A percentile compares a stretch with the other conserved stretches of the same genome.
Evolutionary conservation across 2,888 invertebrate genomes (phyloP).

Genomic region (Sepiola atlantica): DNA sequence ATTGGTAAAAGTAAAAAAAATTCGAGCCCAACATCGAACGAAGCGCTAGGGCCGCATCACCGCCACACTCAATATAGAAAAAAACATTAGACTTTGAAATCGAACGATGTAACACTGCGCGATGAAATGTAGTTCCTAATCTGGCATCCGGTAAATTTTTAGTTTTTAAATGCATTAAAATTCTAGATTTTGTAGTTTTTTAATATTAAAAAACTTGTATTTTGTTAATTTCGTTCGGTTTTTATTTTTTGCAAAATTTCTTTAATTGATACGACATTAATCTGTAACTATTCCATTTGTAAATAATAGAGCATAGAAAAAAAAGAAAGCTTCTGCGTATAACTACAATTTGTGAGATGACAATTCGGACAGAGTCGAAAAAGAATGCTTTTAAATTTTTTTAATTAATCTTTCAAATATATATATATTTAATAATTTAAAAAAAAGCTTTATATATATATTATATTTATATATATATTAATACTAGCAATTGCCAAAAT

Average conservation of each 20-base stretch:
- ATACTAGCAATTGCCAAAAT: no score
- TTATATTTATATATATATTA: no score
- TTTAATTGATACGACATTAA: neutral
- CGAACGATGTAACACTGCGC: neutral
- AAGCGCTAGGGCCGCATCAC: constrained; percentile 18
- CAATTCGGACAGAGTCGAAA: neutral
- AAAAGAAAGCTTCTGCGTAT: neutral
- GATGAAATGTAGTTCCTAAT: neutral
- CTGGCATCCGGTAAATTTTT: constrained; percentile 11
- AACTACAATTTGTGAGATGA: constrained; percentile 32
- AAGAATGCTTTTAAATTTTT: neutral
- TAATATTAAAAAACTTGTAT: neutral
- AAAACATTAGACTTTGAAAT: neutral
- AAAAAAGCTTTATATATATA: neutral
- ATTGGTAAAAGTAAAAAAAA: constrained; percentile 4
- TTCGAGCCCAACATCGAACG: constrained; percentile 32
- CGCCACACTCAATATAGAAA: neutral
- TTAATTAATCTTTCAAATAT: neutral
- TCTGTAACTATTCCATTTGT: neutral
- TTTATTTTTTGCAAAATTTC: neutral
- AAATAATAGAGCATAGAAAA: neutral
- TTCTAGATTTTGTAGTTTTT: neutral
- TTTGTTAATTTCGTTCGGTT: neutral
- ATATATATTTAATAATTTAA: neutral
- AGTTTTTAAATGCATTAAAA: neutral